A percentile compares a stretch with the other conserved stretches of the same genome.
phyloP scores from a whole-genome alignment of 2,888 invertebrate species.

The Lymantria monacha region DNA sequence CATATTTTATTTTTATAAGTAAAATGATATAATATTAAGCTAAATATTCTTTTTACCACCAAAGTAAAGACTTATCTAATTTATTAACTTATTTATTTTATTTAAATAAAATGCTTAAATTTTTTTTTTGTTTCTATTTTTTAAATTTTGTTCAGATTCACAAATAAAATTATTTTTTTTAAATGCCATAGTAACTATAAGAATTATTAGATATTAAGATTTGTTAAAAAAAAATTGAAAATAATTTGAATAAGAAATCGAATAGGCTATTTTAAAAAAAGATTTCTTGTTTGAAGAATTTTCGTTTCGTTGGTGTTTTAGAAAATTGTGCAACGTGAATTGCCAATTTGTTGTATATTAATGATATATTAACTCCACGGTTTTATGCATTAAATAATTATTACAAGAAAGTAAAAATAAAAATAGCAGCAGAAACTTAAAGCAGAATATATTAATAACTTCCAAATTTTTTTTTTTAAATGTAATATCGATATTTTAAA shows the following conservation, averaged over 20 bases:
- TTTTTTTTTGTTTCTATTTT: conserved; percentile 19
- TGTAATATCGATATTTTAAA: too few species aligned
- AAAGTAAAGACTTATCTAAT: conserved; percentile 60
- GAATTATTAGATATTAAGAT: conserved; percentile 59
- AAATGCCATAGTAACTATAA: conserved; percentile 79
- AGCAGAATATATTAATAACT: too few species aligned
- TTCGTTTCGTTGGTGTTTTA: conserved; percentile 60
- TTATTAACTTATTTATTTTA: conserved; percentile 56
- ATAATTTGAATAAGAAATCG: conserved; percentile 78
- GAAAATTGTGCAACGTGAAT: conserved; percentile 33
- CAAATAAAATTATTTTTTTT: conserved; percentile 40
- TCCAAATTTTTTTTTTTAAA: too few species aligned
- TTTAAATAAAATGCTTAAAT: conserved; percentile 31
- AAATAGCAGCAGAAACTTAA: too few species aligned
- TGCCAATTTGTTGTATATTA: conserved; percentile 35
- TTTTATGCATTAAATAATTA: not conserved
- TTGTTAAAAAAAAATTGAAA: conserved; percentile 44
- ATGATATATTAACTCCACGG: conserved; percentile 11
- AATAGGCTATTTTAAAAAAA: conserved; percentile 11
- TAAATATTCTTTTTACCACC: conserved; percentile 50
- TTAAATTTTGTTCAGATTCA: conserved; percentile 14
- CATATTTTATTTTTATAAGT: not conserved
- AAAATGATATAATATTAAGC: conserved; percentile 9
- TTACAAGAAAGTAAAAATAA: too few species aligned
- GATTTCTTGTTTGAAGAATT: conserved; percentile 79